These are phyloP conservation scores for Larimichthys polyactis DNA, from an alignment of 2,113 vertebrate genomes.

Conservation along the genomic window DNA sequence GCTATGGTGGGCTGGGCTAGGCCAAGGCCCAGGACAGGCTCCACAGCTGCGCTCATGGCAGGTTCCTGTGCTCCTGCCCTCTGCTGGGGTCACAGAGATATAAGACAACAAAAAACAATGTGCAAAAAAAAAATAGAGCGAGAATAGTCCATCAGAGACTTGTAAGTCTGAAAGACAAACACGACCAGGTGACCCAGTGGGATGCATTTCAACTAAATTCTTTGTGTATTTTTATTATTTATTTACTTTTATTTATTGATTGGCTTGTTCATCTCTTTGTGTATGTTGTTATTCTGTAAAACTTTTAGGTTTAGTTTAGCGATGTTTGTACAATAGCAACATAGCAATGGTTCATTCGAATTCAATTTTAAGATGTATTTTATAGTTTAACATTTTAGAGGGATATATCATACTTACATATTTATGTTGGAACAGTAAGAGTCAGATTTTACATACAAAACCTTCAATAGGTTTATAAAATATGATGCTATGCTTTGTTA, in stretches of 20 bases:
- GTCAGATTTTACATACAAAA: neutral
- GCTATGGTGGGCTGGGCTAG: constrained; percentile 73
- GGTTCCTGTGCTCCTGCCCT: constrained; percentile 78
- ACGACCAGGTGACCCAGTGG: neutral
- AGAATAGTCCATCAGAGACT: neutral
- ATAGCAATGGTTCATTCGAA: neutral
- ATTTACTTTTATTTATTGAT: neutral
- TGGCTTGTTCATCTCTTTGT: neutral
- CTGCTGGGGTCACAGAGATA: constrained; percentile 74
- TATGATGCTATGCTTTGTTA: neutral
- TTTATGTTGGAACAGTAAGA: neutral
- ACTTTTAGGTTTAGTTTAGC: too few species aligned
- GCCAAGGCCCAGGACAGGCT: constrained; percentile 54
- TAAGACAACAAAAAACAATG: constrained; percentile 10
- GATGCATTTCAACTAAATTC: neutral
- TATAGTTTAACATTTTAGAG: neutral
- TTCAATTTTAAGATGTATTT: neutral
- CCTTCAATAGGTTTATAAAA: neutral
- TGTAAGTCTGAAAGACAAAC: constrained; percentile 10
- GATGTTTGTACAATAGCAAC: neutral
- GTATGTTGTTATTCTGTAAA: neutral
- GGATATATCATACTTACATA: too few species aligned
- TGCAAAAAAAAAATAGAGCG: neutral
- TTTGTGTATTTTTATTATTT: neutral
- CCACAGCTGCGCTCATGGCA: constrained; percentile 39